Evolutionary conservation across 2,888 invertebrate species (phyloP).

Genomic region (Leucophora obtusa): DNA sequence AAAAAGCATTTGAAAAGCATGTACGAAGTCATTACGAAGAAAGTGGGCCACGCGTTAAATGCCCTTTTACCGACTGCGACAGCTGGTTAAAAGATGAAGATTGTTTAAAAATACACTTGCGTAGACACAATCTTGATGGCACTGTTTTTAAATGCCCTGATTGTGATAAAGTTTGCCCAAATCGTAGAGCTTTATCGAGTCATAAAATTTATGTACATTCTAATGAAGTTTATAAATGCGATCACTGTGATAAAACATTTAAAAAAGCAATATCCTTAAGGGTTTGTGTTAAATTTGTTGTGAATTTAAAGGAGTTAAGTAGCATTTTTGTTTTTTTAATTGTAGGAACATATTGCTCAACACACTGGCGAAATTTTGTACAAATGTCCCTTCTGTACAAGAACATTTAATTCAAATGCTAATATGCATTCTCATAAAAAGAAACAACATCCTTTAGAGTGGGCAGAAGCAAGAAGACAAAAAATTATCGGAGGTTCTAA

Average conservation of each 20-base stretch:
- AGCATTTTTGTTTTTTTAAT: neutral
- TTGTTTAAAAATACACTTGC: slow-evolving; percentile 75
- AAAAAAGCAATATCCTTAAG: slow-evolving; percentile 76
- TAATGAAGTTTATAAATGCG: slow-evolving; percentile 72
- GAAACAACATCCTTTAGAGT: slow-evolving; percentile 76
- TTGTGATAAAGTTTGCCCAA: slow-evolving; percentile 76
- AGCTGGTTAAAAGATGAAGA: slow-evolving; percentile 77
- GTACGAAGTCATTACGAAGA: slow-evolving; percentile 74
- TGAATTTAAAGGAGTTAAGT: neutral
- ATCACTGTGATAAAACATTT: slow-evolving; percentile 77
- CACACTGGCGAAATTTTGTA: slow-evolving; percentile 78
- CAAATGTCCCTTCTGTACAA: slow-evolving; percentile 77
- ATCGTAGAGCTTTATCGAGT: slow-evolving; percentile 75
- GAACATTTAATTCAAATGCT: slow-evolving; percentile 78
- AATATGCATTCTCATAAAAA: slow-evolving; percentile 78
- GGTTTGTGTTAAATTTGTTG: slow-evolving; percentile 63
- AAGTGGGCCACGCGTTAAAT: slow-evolving; percentile 75
- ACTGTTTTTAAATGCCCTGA: slow-evolving; percentile 68
- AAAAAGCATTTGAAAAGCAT: slow-evolving; percentile 75
- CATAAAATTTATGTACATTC: slow-evolving; percentile 77
- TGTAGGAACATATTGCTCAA: slow-evolving; percentile 77
- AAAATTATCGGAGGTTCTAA: slow-evolving; percentile 55
- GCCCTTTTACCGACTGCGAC: slow-evolving; percentile 75
- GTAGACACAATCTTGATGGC: slow-evolving; percentile 71
- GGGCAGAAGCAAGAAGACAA: slow-evolving; percentile 64